Base-by-base conservation (phyloP, 2,113 vertebrate genomes). In the Solea senegalensis region DNA sequence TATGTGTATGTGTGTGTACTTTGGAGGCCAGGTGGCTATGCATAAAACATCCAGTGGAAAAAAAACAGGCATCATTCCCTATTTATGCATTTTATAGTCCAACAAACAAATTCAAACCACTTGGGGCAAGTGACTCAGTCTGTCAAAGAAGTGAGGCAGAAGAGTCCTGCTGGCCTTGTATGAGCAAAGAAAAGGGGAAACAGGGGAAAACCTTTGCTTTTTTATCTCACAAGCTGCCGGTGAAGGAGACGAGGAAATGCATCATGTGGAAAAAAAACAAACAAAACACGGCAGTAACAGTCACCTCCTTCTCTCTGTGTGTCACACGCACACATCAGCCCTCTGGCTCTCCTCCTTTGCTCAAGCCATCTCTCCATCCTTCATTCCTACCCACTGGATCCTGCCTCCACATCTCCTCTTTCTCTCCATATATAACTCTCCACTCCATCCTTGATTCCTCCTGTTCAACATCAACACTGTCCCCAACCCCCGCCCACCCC, bases 81-180 rank as follows among this genome's bases (percentile, higher is more conserved):
- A 65, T 69, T 81, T 58, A 62, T 60, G 58, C 28, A 12, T 62
- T 40, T 53, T 54, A 11, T 11, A 66, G 53, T 70, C 49, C 2
- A 15, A 55, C 46, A 40, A 53, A 4, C 54, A 79, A 57, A 79
- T 45, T 69, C 26, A 74, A 64, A 59, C 14, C 0, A 34, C 50
- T 68, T n/a, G 41, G n/a, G 39, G 65, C 62, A 52, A 48, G 64
- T 74, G 80, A 86, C 59, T 87, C 73, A 76, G 78, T 53, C 55
- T 51, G 74, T 13, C 52, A 27, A 49, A 72, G 49, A 56, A 72
- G 48, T 10, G 63, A 59, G 49, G 46, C 12, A 76, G 74, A 80
- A 45, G 71, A 74, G 56, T 78, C 74, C 74, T 56, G 74, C 26
- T 78, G 81, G 64, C 69, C 79, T 78, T 81, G 53, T 78, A 84